Evolutionary conservation across 2,797 vertebrate genomes (phyloP).

Genomic region (Myotis vivesi): DNA sequence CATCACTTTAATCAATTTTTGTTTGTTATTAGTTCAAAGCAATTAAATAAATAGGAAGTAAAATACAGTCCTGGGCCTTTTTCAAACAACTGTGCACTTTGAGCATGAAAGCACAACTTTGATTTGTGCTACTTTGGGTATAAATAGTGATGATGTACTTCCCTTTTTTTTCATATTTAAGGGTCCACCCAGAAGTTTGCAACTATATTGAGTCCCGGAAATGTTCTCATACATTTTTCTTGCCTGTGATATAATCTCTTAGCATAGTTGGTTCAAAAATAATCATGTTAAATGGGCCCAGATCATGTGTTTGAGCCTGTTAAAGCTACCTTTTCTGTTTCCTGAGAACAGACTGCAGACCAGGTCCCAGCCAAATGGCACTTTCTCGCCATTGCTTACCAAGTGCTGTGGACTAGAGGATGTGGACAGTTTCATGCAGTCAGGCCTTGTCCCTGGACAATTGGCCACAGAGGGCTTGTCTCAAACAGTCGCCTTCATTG

Average conservation of each 20-base stretch:
- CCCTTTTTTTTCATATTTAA: conserved; percentile 42
- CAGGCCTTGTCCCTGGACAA: neutral
- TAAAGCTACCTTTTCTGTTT: conserved; percentile 44
- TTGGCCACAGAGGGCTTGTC: neutral
- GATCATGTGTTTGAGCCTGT: conserved; percentile 19
- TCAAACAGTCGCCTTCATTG: neutral
- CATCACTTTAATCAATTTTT: conserved; percentile 49
- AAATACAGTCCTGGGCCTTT: neutral
- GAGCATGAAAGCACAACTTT: conserved; percentile 41
- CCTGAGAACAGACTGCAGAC: conserved; percentile 50
- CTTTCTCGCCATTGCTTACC: conserved; percentile 7
- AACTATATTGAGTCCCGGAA: conserved; percentile 56
- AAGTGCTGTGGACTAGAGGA: neutral
- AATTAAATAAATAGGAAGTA: conserved; percentile 59
- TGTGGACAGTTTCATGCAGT: neutral
- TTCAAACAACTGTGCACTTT: conserved; percentile 7
- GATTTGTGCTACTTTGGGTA: conserved; percentile 51
- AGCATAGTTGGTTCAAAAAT: conserved; percentile 31
- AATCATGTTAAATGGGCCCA: conserved; percentile 8
- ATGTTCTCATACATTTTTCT: conserved; percentile 68
- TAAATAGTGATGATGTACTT: conserved; percentile 63
- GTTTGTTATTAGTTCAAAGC: conserved; percentile 64
- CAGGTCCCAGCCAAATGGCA: conserved; percentile 16
- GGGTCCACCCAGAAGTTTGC: conserved; percentile 50
- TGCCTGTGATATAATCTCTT: conserved; percentile 60